Conservation (phyloP, 1,140 invertebrate genomes). For the Euwallacea similis region DNA sequence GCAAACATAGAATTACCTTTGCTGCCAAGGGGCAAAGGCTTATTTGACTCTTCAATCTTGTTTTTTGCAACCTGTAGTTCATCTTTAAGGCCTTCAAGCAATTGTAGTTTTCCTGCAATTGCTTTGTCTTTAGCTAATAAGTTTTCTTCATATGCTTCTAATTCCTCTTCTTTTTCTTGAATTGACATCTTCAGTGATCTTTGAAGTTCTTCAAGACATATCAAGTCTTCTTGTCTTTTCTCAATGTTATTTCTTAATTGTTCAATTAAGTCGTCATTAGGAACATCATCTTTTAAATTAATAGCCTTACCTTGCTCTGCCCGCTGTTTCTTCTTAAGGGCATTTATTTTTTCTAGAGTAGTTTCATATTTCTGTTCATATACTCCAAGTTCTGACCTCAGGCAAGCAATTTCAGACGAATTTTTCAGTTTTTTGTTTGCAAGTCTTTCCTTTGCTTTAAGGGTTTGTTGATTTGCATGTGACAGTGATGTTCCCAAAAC, state of each 20-base stretch:
- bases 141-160: conserved; percentile 35
- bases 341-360: too few relatives aligned
- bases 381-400: neutral
- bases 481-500: too few relatives aligned
- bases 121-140: conserved; percentile 39
- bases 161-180: conserved; percentile 32
- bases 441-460: neutral
- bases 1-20: conserved; percentile 50
- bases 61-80: conserved; percentile 36
- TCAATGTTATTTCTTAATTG: too few relatives aligned
- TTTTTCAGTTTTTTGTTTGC: conserved; percentile 11
- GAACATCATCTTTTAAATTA: too few relatives aligned
- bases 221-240: too few relatives aligned
- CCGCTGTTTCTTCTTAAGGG: too few relatives aligned
- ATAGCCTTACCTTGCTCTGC: too few relatives aligned
- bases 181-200: neutral
- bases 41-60: conserved; percentile 41
- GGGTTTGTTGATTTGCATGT: too few relatives aligned
- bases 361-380: too few relatives aligned
- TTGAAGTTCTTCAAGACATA: neutral
- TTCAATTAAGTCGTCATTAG: too few relatives aligned
- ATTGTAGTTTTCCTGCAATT: conserved; percentile 35
- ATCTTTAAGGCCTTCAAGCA: conserved; percentile 42
- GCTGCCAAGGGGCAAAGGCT: conserved; percentile 40
- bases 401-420: neutral